Evolutionary conservation across 2,113 vertebrate genomes (phyloP), one percentile per base, ranked within the genome.

Genomic region (Barbus barbus): DNA sequence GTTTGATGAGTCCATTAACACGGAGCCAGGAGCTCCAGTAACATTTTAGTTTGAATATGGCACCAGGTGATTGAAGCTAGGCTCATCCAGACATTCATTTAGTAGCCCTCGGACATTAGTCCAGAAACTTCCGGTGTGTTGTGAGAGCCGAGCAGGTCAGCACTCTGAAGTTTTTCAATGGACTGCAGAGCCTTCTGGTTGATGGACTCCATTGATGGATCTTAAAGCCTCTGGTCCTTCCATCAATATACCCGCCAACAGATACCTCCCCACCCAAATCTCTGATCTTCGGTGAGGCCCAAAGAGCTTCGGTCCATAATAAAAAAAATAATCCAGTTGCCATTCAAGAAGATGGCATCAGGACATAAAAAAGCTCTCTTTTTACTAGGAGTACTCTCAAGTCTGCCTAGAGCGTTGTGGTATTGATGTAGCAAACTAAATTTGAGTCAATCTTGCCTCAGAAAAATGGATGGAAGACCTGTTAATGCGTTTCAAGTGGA

Each of bases 401-500:
- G 88, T 90, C 91, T 83, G 92, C 93, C 93, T 85, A 89, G 91
- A 93, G 94, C 91, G 84, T 88, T 53, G 89, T 91, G 91, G 91
- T 90, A 91, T 91, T 91, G 93, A 95, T 94, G 93, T 91, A 92
- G 89, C 91, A 94, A 94, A 94, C 93, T 94, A 91, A 91, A 91
- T 95, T 94, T 93, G 92, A 94, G 93, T 93, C 92, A 93, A 94
- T 94, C 92, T 90, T 90, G 91, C 93, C 93, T 91, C 89, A 88
- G 93, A 90, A 90, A 93, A 94, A 95, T 94, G 93, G 93, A 94
- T 86, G 91, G 89, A 90, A 89, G 91, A 93, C 90, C 92, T 93
- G 91, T 93, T 94, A 94, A 94, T 94, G 93, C 92, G 91, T 89
- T 90, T 94, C 91, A 91, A 94, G 93, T 93, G 93, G 90, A 91